Base-by-base conservation (phyloP, 2,113 vertebrate genomes). In the Prunella himalayana region DNA sequence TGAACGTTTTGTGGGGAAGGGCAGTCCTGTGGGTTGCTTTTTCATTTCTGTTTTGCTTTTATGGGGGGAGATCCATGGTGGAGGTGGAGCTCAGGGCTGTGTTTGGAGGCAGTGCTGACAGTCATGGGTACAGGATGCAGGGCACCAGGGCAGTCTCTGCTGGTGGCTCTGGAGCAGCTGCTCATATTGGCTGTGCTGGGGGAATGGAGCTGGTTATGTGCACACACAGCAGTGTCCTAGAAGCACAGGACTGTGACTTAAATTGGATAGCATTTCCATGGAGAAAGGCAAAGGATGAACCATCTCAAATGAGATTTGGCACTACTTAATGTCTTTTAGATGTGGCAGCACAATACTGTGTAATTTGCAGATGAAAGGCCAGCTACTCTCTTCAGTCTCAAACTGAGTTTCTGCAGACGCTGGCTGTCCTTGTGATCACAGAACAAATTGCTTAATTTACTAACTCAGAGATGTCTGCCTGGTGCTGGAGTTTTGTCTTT, bases 381-480 rank as follows among this genome's bases (percentile, higher is more conserved):
- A 33, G 53, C 25, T 65, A 18, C 28, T 56, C 50, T 60, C 22
- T 72, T 30, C n/a, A 53, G 68, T 39, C 64, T 65, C 60, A 82
- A 63, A 45, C 44, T 4, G 66, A 77, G 35, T 83, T 92, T 95
- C 64, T 96, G 89, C 80, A 81, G 86, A 80, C 0, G 2, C 28
- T 7, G 37, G 31, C 59, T 88, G 80, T 66, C 0, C 0, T 31
- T 86, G 77, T 59, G 80, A 86, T 77, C 72, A 66, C 4, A 13
- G 76, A 88, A 90, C 28, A 86, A 92, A 91, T 42, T 73, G 54
- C 64, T 86, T 90, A 70, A 92, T 86, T 96, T 92, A 75, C 72
- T 84, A 59, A 84, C 64, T 81, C 51, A 35, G 71, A 88, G 81
- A 75, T 54, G 64, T 45, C 69, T 92, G 72, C 44, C 24, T 89